Conservation (phyloP, 2,113 vertebrate genomes). For the Baryphthengus martii region DNA sequence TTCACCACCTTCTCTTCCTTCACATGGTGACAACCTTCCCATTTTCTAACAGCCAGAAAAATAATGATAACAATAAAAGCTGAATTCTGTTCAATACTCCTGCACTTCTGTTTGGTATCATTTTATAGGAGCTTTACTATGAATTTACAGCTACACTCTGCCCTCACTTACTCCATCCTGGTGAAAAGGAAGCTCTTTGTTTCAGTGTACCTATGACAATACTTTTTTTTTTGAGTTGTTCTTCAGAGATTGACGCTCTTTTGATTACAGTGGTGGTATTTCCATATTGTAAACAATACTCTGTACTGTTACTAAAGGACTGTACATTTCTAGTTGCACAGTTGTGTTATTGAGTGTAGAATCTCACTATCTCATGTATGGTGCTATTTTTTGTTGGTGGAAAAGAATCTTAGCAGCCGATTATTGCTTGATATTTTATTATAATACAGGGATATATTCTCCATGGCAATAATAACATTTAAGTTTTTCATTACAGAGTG, state of each 20-base stretch:
- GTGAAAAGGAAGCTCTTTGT: slow-evolving; percentile 54
- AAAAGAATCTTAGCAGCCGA: slow-evolving; percentile 59
- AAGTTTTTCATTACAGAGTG: slow-evolving; percentile 66
- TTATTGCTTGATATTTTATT: slow-evolving; percentile 74
- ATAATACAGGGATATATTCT: slow-evolving; percentile 75
- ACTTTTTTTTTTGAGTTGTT: slow-evolving; percentile 12
- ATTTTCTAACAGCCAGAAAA: neutral
- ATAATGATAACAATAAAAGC: neutral
- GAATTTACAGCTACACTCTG: slow-evolving; percentile 37
- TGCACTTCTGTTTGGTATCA: neutral
- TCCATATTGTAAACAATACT: slow-evolving; percentile 69
- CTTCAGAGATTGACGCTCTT: slow-evolving; percentile 44
- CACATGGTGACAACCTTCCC: neutral
- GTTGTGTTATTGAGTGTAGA: slow-evolving; percentile 72
- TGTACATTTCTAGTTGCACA: slow-evolving; percentile 81
- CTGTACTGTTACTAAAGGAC: slow-evolving; percentile 75
- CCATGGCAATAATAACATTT: slow-evolving; percentile 55
- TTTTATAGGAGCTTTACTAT: neutral
- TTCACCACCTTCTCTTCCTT: neutral
- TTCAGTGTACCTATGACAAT: slow-evolving; percentile 1
- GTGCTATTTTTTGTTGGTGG: slow-evolving; percentile 82
- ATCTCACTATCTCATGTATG: slow-evolving; percentile 76
- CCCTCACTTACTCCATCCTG: slow-evolving; percentile 59
- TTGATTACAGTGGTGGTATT: slow-evolving; percentile 61
- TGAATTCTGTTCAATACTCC: neutral